Conservation (phyloP, 2,797 vertebrate genomes). For the Phoebastria nigripes region DNA sequence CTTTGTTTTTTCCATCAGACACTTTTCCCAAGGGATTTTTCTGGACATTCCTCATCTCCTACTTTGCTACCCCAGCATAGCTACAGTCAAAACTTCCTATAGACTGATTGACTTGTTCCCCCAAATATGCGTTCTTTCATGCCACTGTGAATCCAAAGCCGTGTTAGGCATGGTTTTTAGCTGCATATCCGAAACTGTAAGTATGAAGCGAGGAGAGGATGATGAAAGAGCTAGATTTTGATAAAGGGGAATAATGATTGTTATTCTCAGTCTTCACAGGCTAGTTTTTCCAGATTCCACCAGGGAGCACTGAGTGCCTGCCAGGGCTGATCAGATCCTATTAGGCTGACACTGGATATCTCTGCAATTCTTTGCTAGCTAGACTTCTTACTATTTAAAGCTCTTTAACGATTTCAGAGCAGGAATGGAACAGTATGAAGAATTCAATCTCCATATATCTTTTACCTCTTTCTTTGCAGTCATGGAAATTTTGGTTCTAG, state of each 20-base stretch:
- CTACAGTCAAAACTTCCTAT: background rate
- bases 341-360: background rate
- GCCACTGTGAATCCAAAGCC: background rate
- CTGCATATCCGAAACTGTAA: background rate
- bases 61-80: background rate
- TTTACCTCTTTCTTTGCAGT: background rate
- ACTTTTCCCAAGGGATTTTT: background rate
- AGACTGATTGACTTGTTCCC: background rate
- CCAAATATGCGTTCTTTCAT: background rate
- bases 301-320: background rate
- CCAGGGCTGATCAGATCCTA: background rate
- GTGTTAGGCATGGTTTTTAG: background rate
- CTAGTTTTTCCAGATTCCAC: constrained; percentile 15
- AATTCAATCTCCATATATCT: background rate
- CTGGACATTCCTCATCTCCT: background rate
- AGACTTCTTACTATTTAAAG: background rate
- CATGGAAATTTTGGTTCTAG: background rate
- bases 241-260: background rate
- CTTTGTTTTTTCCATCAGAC: background rate
- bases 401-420: background rate
- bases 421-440: background rate
- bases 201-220: background rate
- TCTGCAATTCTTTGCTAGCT: background rate
- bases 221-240: background rate
- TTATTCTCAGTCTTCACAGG: background rate